A percentile compares a stretch with the other conserved stretches of the same genome.
Conservation (phyloP, 2,113 vertebrate species). For the Lepidothrix coronata region DNA sequence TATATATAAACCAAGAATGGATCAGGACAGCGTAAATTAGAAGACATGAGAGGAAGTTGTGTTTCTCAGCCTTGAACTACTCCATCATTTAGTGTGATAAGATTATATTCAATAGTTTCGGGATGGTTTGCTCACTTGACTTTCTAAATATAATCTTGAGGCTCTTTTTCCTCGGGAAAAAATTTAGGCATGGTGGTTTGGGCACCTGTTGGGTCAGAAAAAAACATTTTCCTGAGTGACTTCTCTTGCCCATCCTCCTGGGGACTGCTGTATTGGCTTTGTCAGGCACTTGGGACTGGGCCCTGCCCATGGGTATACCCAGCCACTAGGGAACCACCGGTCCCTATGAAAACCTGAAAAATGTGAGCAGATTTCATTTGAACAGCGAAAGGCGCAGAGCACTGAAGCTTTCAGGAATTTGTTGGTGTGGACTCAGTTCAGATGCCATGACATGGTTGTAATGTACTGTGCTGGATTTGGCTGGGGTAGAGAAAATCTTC, state of each 20-base stretch:
- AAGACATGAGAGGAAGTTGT: background rate
- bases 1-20: background rate
- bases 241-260: background rate
- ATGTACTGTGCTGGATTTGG: background rate
- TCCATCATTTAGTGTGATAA: background rate
- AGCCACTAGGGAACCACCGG: background rate
- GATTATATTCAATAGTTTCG: background rate
- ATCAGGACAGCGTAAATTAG: background rate
- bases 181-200: background rate
- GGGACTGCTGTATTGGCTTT: background rate
- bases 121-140: background rate
- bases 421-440: fast-evolving
- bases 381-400: fast-evolving
- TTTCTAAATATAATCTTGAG: background rate
- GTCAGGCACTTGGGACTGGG: background rate
- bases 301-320: background rate
- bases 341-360: background rate
- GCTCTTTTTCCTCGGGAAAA: background rate
- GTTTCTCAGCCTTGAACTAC: background rate
- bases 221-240: background rate
- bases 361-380: background rate
- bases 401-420: background rate
- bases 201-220: background rate
- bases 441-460: background rate
- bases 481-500: background rate